Conservation (phyloP, 2,888 invertebrate genomes). For the Microctonus hyperodae region DNA sequence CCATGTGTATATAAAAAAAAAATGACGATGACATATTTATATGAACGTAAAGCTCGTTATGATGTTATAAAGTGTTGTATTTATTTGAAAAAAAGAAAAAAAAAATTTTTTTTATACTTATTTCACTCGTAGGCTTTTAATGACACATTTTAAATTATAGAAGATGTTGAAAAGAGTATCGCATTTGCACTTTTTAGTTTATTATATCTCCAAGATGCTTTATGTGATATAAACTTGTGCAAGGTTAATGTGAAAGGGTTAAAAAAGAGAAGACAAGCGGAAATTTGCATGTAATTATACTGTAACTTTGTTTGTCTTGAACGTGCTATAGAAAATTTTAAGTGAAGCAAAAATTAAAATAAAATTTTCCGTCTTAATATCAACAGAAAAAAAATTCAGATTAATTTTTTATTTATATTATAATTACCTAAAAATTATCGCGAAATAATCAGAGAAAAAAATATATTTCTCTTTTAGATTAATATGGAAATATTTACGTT, state of each 20-base stretch:
- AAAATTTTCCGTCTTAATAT: not conserved
- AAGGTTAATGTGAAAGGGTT: not conserved
- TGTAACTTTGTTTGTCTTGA: constrained; percentile 8
- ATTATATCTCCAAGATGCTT: constrained; percentile 20
- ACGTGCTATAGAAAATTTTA: not conserved
- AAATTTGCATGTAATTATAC: constrained; percentile 1
- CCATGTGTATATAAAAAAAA: no score
- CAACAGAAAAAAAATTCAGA: no score
- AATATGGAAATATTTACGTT: not conserved
- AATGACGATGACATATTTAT: no score
- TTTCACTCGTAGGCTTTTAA: not conserved
- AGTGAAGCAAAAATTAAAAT: not conserved
- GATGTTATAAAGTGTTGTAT: not conserved
- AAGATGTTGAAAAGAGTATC: not conserved
- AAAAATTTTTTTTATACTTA: not conserved
- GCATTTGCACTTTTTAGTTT: not conserved
- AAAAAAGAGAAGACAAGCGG: constrained; percentile 19
- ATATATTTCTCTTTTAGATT: not conserved
- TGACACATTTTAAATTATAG: not conserved
- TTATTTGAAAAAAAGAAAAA: no score
- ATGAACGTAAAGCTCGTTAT: constrained; percentile 13
- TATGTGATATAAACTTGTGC: not conserved
- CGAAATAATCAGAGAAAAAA: not conserved
- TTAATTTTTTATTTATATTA: no score
- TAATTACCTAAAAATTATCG: not conserved